Conservation (phyloP, 2,797 vertebrate species). For the Sebastes melanostomus region DNA sequence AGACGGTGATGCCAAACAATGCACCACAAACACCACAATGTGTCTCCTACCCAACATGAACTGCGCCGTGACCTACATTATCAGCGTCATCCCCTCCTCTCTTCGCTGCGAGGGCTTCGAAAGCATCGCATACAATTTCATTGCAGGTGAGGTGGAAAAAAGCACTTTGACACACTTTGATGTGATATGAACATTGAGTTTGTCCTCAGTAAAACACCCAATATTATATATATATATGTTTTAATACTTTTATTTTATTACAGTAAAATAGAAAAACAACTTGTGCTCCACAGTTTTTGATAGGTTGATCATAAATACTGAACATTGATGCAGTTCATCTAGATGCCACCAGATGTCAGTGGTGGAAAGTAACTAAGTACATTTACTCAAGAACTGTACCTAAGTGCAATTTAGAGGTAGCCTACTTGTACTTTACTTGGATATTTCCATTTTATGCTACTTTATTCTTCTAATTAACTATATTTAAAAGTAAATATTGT, state of each 20-base stretch:
- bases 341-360: background rate
- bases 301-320: background rate
- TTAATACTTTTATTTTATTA: background rate
- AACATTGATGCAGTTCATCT: background rate
- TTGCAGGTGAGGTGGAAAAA: constrained; percentile 67
- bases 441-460: background rate
- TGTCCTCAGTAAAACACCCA: background rate
- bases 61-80: constrained; percentile 74
- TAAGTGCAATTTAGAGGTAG: background rate
- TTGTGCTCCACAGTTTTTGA: background rate
- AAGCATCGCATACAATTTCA: constrained; percentile 45
- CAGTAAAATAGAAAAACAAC: background rate
- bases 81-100: constrained; percentile 75
- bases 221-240: background rate
- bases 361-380: background rate
- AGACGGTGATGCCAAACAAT: constrained; percentile 59
- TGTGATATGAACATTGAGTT: background rate
- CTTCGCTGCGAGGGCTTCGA: constrained; percentile 59
- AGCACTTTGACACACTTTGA: background rate
- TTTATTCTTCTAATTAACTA: background rate
- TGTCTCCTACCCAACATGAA: constrained; percentile 76
- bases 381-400: background rate
- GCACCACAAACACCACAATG: constrained; percentile 59
- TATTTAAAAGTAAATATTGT: background rate
- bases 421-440: background rate